phyloP scores from a whole-genome alignment of 2,888 invertebrate species.

The Sialis lutaria region DNA sequence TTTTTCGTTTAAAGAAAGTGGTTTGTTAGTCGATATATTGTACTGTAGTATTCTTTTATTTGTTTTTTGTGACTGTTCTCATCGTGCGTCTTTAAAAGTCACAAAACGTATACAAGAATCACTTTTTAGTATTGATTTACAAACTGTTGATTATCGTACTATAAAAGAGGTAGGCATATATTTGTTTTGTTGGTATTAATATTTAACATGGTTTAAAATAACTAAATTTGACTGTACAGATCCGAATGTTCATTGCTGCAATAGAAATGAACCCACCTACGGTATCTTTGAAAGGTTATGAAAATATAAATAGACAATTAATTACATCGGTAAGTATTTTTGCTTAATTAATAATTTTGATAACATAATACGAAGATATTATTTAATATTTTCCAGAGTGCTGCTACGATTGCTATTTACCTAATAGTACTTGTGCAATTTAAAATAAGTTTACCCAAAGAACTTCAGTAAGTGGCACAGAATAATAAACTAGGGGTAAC shows the following conservation, averaged over 20 bases:
- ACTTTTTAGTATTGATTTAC: conserved; percentile 36
- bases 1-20: conserved; percentile 48
- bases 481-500: too few species aligned
- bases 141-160: conserved; percentile 37
- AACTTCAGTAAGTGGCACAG: not conserved
- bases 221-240: conserved; percentile 23
- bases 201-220: not conserved
- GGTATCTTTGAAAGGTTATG: conserved; percentile 47
- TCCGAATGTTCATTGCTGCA: conserved; percentile 48
- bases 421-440: conserved; percentile 47
- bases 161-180: conserved; percentile 34
- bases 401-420: conserved; percentile 46
- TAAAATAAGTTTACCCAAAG: conserved; percentile 29
- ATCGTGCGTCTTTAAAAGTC: conserved; percentile 43
- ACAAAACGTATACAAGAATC: conserved; percentile 44
- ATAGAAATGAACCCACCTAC: conserved; percentile 54
- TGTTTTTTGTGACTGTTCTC: conserved; percentile 49
- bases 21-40: conserved; percentile 40
- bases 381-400: conserved; percentile 30
- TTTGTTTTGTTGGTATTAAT: not conserved
- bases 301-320: conserved; percentile 43
- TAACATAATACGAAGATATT: not conserved
- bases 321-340: conserved; percentile 36
- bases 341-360: not conserved
- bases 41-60: conserved; percentile 42